Conservation (phyloP, 2,113 vertebrate species). For the Macrotis lagotis region DNA sequence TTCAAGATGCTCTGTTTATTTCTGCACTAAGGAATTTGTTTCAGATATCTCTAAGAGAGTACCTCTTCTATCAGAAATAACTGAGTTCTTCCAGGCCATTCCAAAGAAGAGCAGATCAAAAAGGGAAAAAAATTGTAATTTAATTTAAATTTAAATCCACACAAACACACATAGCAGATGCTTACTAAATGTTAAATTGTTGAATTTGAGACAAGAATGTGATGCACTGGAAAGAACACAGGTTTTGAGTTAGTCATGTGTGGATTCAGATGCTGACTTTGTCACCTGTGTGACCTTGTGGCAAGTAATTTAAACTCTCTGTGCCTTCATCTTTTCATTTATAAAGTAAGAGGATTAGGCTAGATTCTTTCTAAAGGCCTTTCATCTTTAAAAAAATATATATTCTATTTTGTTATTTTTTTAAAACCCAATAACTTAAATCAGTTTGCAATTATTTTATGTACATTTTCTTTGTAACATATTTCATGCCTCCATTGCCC, state of each 20-base stretch:
- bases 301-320: neutral
- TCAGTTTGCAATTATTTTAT: neutral
- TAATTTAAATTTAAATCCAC: neutral
- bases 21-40: conserved; percentile 2
- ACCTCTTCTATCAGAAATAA: conserved; percentile 38
- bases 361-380: neutral
- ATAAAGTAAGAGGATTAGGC: neutral
- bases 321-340: neutral
- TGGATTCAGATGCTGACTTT: neutral
- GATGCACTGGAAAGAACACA: neutral
- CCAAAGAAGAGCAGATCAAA: conserved; percentile 1
- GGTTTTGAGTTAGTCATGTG: neutral
- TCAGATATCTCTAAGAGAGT: conserved; percentile 8
- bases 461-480: neutral
- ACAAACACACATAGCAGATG: neutral
- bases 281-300: neutral
- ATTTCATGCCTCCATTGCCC: neutral
- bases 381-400: neutral
- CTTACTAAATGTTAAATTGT: neutral
- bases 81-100: conserved; percentile 13
- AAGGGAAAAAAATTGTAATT: neutral
- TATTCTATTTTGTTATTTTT: neutral
- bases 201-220: neutral
- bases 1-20: conserved; percentile 30
- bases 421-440: neutral